A percentile compares a stretch with the other conserved stretches of the same genome.
These are phyloP conservation scores for Chloropsis cyanopogon DNA, from an alignment of 2,113 vertebrate genomes.

Conservation along the genomic window DNA sequence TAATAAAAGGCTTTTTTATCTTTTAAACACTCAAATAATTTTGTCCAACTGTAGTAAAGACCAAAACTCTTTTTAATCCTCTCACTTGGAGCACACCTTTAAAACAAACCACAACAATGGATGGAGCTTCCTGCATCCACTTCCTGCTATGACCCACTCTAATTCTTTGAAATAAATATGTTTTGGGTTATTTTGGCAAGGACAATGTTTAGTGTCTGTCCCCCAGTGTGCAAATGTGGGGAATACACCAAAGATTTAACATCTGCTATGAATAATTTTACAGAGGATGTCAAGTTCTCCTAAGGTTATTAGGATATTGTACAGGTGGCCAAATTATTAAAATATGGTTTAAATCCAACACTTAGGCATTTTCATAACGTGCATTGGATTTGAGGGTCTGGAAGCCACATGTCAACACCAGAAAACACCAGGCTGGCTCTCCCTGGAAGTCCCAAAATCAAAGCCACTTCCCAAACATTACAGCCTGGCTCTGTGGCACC, in stretches of 20 bases:
- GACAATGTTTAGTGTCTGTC: conserved; percentile 11
- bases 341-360: conserved; percentile 53
- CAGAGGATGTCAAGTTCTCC: conserved; percentile 38
- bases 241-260: conserved; percentile 37
- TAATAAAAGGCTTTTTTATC: conserved; percentile 15
- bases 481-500: not conserved
- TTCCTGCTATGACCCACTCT: not conserved
- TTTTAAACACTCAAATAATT: conserved; percentile 7
- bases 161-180: conserved; percentile 57
- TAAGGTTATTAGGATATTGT: conserved; percentile 48
- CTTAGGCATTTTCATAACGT: not conserved
- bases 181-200: conserved; percentile 35
- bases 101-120: conserved; percentile 51
- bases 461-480: not conserved
- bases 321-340: conserved; percentile 69
- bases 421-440: not conserved
- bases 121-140: not conserved
- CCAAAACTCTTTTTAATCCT: not conserved
- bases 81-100: conserved; percentile 39
- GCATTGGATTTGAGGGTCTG: conserved; percentile 41
- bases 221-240: conserved; percentile 22
- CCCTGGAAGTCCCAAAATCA: conserved; percentile 14
- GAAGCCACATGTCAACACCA: conserved; percentile 56
- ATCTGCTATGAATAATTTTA: conserved; percentile 65
- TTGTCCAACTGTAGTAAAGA: not conserved